Percentiles rank a stretch among this genome's conserved stretches.
These are phyloP conservation scores for Cheilinus undulatus DNA, from an alignment of 2,113 vertebrate species.

Conservation along the genomic window DNA sequence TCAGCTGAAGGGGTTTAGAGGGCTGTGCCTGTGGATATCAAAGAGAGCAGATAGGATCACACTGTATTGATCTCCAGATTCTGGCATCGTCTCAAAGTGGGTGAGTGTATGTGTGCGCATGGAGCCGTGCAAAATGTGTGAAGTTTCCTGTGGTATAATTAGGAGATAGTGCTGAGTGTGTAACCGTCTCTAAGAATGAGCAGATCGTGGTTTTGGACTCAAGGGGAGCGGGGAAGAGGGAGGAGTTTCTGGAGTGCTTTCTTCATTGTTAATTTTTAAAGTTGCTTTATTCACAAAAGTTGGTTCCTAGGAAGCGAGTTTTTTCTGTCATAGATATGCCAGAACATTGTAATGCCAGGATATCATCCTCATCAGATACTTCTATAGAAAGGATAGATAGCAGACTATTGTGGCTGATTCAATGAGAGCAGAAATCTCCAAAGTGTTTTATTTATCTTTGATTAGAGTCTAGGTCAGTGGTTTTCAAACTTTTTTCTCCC, in stretches of 20 bases:
- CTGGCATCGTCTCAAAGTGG: constrained; percentile 46
- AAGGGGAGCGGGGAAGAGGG: not conserved
- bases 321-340: too few relatives aligned
- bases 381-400: too few relatives aligned
- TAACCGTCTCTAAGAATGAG: not conserved
- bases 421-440: too few relatives aligned
- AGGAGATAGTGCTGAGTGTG: not conserved
- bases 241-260: not conserved
- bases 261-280: not conserved
- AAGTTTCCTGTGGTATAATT: constrained; percentile 13
- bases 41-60: constrained; percentile 53
- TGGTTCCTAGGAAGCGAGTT: not conserved
- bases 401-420: too few relatives aligned
- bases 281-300: not conserved
- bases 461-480: too few relatives aligned
- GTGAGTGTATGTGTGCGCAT: constrained; percentile 27
- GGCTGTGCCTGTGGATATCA: constrained; percentile 54
- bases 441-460: too few relatives aligned
- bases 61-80: constrained; percentile 64
- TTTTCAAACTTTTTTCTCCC: too few relatives aligned
- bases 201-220: not conserved
- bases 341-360: too few relatives aligned
- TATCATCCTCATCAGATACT: too few relatives aligned
- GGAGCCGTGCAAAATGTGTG: constrained; percentile 20
- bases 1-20: constrained; percentile 42